Percentiles rank a stretch among this genome's conserved stretches.
phyloP scores from a whole-genome alignment of 1,140 invertebrate genomes.

The Cotesia vestalis region DNA sequence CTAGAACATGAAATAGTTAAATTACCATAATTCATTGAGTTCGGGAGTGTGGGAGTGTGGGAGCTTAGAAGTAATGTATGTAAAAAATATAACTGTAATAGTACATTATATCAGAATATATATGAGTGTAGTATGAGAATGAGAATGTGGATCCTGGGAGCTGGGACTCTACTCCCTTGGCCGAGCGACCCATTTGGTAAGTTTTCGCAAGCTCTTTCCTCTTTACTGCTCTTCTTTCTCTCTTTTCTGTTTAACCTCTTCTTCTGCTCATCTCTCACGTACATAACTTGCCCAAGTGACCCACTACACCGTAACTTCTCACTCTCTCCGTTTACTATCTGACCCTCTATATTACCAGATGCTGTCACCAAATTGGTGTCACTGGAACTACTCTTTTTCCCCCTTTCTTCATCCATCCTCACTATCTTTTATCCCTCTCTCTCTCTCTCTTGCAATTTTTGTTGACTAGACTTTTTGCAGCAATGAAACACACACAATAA shows the following conservation, averaged over 20 bases:
- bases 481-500: no score
- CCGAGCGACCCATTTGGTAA: slow-evolving; percentile 33
- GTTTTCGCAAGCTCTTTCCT: slow-evolving; percentile 22
- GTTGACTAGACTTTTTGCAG: no score
- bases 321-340: slow-evolving; percentile 22
- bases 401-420: neutral
- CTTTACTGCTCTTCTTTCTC: neutral
- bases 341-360: slow-evolving; percentile 25
- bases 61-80: no score
- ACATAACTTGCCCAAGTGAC: slow-evolving; percentile 9
- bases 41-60: no score
- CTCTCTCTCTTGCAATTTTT: neutral
- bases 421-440: neutral
- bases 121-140: neutral
- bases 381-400: slow-evolving; percentile 21
- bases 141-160: neutral
- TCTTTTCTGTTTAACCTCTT: neutral
- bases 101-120: neutral
- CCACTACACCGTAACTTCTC: slow-evolving; percentile 25
- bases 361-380: slow-evolving; percentile 36
- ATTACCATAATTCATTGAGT: no score
- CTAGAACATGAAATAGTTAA: no score
- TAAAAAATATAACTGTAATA: slow-evolving; percentile 5
- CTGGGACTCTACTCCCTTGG: slow-evolving; percentile 14
- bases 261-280: no score